Base-by-base conservation (phyloP, 2,113 vertebrate species). In the Arvicanthis niloticus region DNA sequence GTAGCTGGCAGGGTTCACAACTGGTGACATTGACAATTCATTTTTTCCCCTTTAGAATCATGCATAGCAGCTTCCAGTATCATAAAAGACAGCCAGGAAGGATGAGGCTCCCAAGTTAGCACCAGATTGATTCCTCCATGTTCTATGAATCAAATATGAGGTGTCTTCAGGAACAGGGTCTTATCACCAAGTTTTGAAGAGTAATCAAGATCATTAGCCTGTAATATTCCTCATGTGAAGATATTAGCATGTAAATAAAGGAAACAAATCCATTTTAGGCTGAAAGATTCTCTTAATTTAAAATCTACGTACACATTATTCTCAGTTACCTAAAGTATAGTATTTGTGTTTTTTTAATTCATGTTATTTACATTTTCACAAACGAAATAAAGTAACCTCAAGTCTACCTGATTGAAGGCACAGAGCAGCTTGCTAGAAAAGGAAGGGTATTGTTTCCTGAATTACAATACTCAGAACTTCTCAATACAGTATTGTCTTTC, bases 331-430 rank as follows among this genome's bases (percentile, higher is more conserved):
- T 40, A 65, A 94, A 91, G 21, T 10, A 80, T 24, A 42, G 3
- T 29, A 53, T 76, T 17, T 82, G 16, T 80, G 40, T 5, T n/a
- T 65, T 65, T 76, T n/a, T 85, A 26, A 22, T 84, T 89, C 89
- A 2, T 45, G 73, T 73, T 34, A 58, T 93, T 95, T 62, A 9
- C 15, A 75, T 68, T 85, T 89, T 70, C 67, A 65, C n/a, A 96
- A 89, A 26, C 13, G 78, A 94, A 90, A 72, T 73, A 86, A 96
- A 68, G 21, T 58, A 86, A 93, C 29, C 72, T 89, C 87, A 88
- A 86, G 45, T 34, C 40, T 62, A 89, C 11, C 58, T 11, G 81
- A 51, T 86, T 48, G 58, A 89, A 65, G 13, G 15, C 78, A 1
- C 80, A 82, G 15, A 34, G 2, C 2, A 92, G 37, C 72, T 58